Base-by-base conservation (phyloP, 2,113 vertebrate species). In the Sinocyclocheilus rhinocerous region DNA sequence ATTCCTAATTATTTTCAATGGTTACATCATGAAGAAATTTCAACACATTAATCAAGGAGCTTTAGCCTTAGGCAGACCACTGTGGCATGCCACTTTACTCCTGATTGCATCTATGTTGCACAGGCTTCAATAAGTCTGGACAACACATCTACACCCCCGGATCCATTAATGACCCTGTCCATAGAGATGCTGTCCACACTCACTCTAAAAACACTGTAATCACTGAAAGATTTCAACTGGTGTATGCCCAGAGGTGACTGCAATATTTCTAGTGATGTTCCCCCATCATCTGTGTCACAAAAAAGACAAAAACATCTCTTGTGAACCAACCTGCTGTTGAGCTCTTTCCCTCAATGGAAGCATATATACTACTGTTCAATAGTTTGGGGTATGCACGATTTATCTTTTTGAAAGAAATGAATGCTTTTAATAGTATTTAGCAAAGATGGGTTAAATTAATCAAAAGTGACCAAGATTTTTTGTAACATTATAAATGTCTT, bases 1-100 rank as follows among this genome's bases (percentile, higher is more conserved):
- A 85, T 84, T 87, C 70, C 77, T 87, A 55, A 85, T 87, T 84
- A 84, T 85, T 79, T 84, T 79, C 86, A 81, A 24, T 69, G 83
- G 67, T 29, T 9, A 69, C 48, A 36, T 75, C 82, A 48, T 63
- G 67, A 84, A 70, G 50, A 84, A 81, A 84, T 80, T 84, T 84
- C 39, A 65, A 4, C 42, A 73, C 52, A 87, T 87, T 72, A 84
- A 87, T 87, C 73, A 78, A 22, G 50, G 73, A 72, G 48, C 83
- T 84, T 84, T 29, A 59, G 76, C 86, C 33, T 76, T 16, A 70
- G 26, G 80, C 80, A 70, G 63, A 67, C 45, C 63, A 59, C 52
- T 75, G 82, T 87, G 76, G 57, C 82, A 39, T 63, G 42, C 50
- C 63, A 73, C 82, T 84, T n/a, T 42, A 73, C 82, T 73, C 22